Evolutionary conservation across 2,888 invertebrate species (phyloP).

Genomic region (Ashinkailepas kermadecensis): DNA sequence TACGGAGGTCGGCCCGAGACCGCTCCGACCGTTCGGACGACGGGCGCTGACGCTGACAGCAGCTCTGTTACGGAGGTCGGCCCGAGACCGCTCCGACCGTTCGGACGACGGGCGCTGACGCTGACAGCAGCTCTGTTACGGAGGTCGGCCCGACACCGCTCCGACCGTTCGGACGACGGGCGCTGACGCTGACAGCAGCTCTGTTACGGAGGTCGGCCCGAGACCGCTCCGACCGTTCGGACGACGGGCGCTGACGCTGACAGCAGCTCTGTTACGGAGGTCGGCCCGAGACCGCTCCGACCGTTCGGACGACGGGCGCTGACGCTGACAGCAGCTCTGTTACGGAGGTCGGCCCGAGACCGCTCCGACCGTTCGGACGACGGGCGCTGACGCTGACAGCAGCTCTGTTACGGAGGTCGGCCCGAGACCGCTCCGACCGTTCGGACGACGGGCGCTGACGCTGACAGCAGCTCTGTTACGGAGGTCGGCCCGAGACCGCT

Average conservation of each 20-base stretch:
- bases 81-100: too few species aligned
- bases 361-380: not conserved
- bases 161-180: not conserved
- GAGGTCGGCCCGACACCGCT: too few species aligned
- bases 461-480: conserved; percentile 30
- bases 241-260: conserved; percentile 4
- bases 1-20: too few species aligned
- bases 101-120: not conserved
- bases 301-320: not conserved
- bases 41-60: conserved; percentile 23
- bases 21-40: not conserved
- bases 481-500: too few species aligned
- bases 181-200: conserved; percentile 27
- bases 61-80: conserved; percentile 30
- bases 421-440: too few species aligned
- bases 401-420: conserved; percentile 30
- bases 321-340: conserved; percentile 29
- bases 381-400: conserved; percentile 23
- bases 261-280: conserved; percentile 30
- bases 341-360: too few species aligned
- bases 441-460: not conserved
- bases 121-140: conserved; percentile 30
- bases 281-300: too few species aligned
- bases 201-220: conserved; percentile 29
- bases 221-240: too few species aligned